Evolutionary conservation across 2,888 invertebrate species (phyloP), one percentile per base, ranked within the genome.

Genomic region (Parascotia fuliginaria): DNA sequence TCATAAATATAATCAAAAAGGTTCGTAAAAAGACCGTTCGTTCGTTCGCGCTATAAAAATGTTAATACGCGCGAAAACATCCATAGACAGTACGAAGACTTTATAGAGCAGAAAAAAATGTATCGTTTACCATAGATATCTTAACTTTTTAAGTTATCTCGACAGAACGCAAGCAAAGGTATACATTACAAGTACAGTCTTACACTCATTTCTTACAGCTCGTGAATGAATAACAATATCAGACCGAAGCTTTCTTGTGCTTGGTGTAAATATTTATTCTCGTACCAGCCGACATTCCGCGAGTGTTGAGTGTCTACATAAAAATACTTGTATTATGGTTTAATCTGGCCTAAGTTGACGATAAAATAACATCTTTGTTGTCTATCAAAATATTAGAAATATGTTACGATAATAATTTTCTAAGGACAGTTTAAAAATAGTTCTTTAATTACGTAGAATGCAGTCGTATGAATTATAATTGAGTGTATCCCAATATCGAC

Each of bases 201-300:
- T 62, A 66, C 37, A 67, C 70, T 69, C 58, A 65, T 67, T 65
- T 69, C 66, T 69, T 65, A 57, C 55, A 51, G 48, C 40, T 42
- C 42, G 57, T 57, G 70, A 69, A 68, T 68, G 71, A 70, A 68
- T 68, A 70, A 68, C 56, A 70, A 59, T 61, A 59, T 57, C 61
- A 55, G 37, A 41, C 38, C 56, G 66, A 53, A 42, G 57, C 66
- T 69, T 69, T 69, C 65, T 65, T 65, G 48, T 64, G 50, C 49
- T 49, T 60, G 48, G 56, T 64, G 58, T 64, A 64, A 64, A 68
- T 68, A 68, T 70, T 64, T 68, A 70, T 70, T 54, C 57, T 45
- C 44, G 36, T 51, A 65, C 52, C 31, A 41, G 31, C 55, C 44
- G 60, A 37, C 65, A 69, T 60, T 65, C 54, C 66, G 33, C 40